Evolutionary conservation across 2,888 invertebrate species (phyloP).

Genomic region (Cerceris rybyensis): DNA sequence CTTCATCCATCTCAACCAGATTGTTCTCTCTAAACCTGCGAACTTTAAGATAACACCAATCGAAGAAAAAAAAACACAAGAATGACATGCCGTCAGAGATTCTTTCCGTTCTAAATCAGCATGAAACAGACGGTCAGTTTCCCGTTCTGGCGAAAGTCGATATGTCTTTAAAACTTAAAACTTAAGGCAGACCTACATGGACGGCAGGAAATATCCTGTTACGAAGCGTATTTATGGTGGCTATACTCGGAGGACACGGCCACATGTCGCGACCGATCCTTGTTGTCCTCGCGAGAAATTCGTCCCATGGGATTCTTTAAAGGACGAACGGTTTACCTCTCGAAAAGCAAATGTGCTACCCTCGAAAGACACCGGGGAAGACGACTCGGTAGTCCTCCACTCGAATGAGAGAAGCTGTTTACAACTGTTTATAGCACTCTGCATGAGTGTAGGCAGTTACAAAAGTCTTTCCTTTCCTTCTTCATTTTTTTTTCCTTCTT

Average conservation of each 20-base stretch:
- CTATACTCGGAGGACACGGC: slow-evolving; percentile 59
- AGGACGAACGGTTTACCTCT: slow-evolving; percentile 44
- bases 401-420: slow-evolving; percentile 43
- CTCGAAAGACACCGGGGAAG: slow-evolving; percentile 7
- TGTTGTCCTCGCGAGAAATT: slow-evolving; percentile 36
- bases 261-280: slow-evolving; percentile 63
- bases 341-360: slow-evolving; percentile 14
- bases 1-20: too few species aligned
- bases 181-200: slow-evolving; percentile 41
- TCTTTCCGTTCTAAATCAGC: slow-evolving; percentile 22
- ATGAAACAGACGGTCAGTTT: slow-evolving; percentile 29
- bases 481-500: slow-evolving; percentile 15
- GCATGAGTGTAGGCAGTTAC: slow-evolving; percentile 23
- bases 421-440: slow-evolving; percentile 56
- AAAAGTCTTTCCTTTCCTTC: slow-evolving; percentile 31
- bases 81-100: not conserved
- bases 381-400: too few species aligned
- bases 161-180: slow-evolving; percentile 63
- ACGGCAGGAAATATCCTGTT: slow-evolving; percentile 73
- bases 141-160: slow-evolving; percentile 47
- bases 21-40: too few species aligned
- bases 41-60: not conserved
- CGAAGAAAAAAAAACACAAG: not conserved
- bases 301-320: slow-evolving; percentile 49
- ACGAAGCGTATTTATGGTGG: slow-evolving; percentile 70